Evolutionary conservation across 2,888 invertebrate species (phyloP).

Genomic region (Perizoma flavofasciatum): DNA sequence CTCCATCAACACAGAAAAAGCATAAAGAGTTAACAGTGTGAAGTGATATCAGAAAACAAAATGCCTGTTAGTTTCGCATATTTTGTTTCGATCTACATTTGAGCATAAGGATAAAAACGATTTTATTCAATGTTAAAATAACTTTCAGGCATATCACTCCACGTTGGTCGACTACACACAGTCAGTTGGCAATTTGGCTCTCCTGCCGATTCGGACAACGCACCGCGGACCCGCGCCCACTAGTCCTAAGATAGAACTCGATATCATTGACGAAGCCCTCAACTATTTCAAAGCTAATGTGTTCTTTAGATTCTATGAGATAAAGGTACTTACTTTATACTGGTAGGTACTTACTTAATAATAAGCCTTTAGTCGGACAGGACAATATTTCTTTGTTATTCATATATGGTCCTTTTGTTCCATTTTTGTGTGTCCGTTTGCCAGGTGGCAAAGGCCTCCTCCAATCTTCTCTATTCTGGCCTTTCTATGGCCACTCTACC

Average conservation of each 20-base stretch:
- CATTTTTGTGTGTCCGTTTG: no score
- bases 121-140: slow-evolving; percentile 2
- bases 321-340: slow-evolving; percentile 88
- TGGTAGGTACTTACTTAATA: no score
- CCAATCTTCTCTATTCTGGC: no score
- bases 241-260: slow-evolving; percentile 86
- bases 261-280: slow-evolving; percentile 98
- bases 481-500: no score
- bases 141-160: slow-evolving; percentile 96
- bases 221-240: slow-evolving; percentile 96
- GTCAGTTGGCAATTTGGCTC: slow-evolving; percentile 95
- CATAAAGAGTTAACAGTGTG: no score
- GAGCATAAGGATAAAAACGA: not conserved
- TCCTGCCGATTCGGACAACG: slow-evolving; percentile 95
- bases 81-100: not conserved
- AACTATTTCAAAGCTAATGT: slow-evolving; percentile 99
- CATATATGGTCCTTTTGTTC: no score
- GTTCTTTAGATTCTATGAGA: slow-evolving; percentile 99
- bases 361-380: no score
- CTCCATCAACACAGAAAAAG: no score
- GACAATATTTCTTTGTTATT: no score
- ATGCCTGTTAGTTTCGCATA: slow-evolving; percentile 51
- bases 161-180: slow-evolving; percentile 89
- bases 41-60: slow-evolving; percentile 19
- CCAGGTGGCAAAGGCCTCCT: no score